These are phyloP conservation scores for Heliornis fulica DNA, from an alignment of 2,113 vertebrate species.

Conservation along the genomic window DNA sequence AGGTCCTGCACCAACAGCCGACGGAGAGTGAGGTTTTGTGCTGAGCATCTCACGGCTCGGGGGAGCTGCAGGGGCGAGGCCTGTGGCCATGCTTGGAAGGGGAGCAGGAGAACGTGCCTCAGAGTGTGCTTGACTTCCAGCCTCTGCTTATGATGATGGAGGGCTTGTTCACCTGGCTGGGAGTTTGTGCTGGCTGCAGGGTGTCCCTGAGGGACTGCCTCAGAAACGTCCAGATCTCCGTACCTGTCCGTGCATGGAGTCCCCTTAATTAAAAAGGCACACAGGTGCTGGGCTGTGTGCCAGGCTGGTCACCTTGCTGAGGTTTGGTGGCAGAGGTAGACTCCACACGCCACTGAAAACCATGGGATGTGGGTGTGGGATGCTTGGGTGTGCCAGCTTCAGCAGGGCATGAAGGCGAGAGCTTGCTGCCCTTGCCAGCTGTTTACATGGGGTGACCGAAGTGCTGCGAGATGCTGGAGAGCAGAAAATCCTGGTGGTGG, in stretches of 20 bases:
- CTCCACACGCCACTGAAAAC: not conserved
- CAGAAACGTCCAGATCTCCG: accelerated
- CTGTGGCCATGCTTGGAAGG: accelerated
- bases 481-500: no score
- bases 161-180: not conserved
- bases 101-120: accelerated
- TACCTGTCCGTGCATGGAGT: not conserved
- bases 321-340: not conserved
- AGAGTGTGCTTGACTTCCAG: not conserved
- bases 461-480: accelerated
- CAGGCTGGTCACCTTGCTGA: not conserved
- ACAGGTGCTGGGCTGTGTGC: accelerated
- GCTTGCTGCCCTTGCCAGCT: not conserved
- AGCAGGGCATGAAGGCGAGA: accelerated
- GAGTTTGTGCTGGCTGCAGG: not conserved
- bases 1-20: not conserved
- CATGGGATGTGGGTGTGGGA: accelerated
- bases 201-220: not conserved
- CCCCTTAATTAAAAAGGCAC: accelerated
- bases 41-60: accelerated
- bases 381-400: not conserved
- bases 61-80: not conserved
- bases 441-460: accelerated
- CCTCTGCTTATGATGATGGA: accelerated
- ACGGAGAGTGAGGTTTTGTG: not conserved